Evolutionary conservation across 2,888 invertebrate species (phyloP).

Genomic region (Phyto melanocephala): DNA sequence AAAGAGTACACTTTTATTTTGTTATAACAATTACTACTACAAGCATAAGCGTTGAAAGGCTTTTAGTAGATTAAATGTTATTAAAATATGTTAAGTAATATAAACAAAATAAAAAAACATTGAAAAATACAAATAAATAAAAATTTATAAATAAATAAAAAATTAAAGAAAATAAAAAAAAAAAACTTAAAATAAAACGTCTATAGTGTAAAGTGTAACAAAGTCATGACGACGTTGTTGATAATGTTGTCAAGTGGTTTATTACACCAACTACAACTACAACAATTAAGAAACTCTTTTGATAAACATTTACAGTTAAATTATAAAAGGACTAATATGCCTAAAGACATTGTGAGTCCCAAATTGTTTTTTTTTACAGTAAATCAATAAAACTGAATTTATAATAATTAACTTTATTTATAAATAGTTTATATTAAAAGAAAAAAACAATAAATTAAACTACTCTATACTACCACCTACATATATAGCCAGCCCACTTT

Average conservation of each 20-base stretch:
- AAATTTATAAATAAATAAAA: constrained; percentile 1
- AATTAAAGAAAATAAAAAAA: constrained; percentile 49
- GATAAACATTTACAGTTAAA: constrained; percentile 74
- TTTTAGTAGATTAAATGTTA: neutral
- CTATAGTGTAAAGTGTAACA: constrained; percentile 18
- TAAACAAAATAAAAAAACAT: neutral
- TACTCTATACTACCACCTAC: neutral
- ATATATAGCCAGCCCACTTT: constrained; percentile 12
- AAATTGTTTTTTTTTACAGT: neutral
- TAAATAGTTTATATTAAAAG: neutral
- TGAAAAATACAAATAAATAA: constrained; percentile 42
- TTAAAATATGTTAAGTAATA: neutral
- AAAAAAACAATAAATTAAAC: neutral
- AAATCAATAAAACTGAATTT: neutral
- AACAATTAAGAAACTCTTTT: constrained; percentile 70
- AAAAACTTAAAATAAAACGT: neutral
- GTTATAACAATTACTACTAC: neutral
- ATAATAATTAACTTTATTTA: neutral
- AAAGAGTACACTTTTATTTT: neutral
- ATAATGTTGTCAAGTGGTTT: constrained; percentile 62
- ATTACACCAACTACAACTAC: constrained; percentile 50
- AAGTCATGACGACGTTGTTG: constrained; percentile 56
- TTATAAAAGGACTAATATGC: constrained; percentile 72
- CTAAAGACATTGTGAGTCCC: constrained; percentile 76
- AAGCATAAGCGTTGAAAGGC: neutral